A percentile compares a stretch with the other conserved stretches of the same genome.
These are phyloP conservation scores for Bos taurus DNA, from an alignment of 2,113 vertebrate genomes.

Conservation along the genomic window DNA sequence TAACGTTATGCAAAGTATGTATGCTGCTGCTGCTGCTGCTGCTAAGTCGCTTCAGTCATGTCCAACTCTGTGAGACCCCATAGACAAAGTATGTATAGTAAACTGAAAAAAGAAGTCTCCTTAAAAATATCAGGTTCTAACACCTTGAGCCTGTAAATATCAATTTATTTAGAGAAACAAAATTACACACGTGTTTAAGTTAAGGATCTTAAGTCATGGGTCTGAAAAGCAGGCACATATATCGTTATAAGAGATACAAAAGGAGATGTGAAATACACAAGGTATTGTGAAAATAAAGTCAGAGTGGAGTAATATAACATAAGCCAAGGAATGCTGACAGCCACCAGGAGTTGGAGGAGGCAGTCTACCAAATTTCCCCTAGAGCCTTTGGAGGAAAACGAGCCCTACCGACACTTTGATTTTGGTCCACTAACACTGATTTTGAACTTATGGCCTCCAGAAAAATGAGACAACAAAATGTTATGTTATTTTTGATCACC, in stretches of 20 bases:
- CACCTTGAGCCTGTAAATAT: background rate
- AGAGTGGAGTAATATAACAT: background rate
- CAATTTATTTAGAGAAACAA: background rate
- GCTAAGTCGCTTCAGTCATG: too few species aligned
- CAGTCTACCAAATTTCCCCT: rapidly evolving
- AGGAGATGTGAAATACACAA: background rate
- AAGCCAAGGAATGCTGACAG: background rate
- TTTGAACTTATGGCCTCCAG: background rate
- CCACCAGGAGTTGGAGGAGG: rapidly evolving
- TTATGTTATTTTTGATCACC: background rate
- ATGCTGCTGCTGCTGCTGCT: too few species aligned
- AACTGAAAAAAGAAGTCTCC: background rate
- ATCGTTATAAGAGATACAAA: background rate
- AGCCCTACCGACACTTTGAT: background rate
- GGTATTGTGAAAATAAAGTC: background rate
- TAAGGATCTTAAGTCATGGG: background rate
- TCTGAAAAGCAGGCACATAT: background rate
- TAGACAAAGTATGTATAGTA: background rate
- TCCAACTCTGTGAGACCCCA: too few species aligned
- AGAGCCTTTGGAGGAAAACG: background rate
- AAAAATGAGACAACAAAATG: background rate
- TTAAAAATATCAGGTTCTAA: background rate
- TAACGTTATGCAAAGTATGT: background rate
- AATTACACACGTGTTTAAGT: too few species aligned
- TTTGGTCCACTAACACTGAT: background rate